These are phyloP conservation scores for Danio albolineatus DNA, from an alignment of 2,797 vertebrate genomes.

Conservation along the genomic window DNA sequence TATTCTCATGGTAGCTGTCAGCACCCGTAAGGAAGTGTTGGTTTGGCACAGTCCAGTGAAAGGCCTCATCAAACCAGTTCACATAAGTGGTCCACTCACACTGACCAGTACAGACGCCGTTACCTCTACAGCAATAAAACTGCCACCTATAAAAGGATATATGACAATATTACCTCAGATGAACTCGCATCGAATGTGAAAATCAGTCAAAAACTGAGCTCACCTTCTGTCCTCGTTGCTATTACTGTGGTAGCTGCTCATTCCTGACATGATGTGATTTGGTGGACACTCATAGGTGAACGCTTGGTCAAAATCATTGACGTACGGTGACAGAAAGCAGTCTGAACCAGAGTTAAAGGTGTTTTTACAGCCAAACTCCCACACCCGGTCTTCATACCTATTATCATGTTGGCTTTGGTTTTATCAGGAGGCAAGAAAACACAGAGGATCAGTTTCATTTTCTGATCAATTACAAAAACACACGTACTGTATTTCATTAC, in stretches of 20 bases:
- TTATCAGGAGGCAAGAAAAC: not conserved
- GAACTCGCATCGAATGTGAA: not conserved
- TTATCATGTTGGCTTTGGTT: constrained; percentile 26
- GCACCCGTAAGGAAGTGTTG: constrained; percentile 47
- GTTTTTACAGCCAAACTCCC: constrained; percentile 48
- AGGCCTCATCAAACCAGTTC: constrained; percentile 51
- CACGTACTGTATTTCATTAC: not conserved
- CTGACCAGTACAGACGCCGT: constrained; percentile 1
- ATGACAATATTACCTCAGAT: not conserved
- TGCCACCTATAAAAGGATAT: constrained; percentile 46
- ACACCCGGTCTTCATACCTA: constrained; percentile 38
- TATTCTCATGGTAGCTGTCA: constrained; percentile 50
- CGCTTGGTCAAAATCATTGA: constrained; percentile 50
- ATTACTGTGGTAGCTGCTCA: constrained; percentile 46
- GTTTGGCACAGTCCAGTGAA: constrained; percentile 41
- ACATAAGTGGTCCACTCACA: constrained; percentile 55
- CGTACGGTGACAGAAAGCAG: constrained; percentile 40
- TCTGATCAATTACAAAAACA: not conserved
- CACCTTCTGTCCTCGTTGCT: constrained; percentile 44
- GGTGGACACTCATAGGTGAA: constrained; percentile 43
- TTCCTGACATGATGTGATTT: constrained; percentile 42
- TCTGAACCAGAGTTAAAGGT: constrained; percentile 27
- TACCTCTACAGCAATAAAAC: constrained; percentile 46
- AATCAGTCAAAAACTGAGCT: not conserved
- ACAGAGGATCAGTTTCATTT: not conserved